phyloP scores from a whole-genome alignment of 2,797 vertebrate species.

The Dipus sagitta region DNA sequence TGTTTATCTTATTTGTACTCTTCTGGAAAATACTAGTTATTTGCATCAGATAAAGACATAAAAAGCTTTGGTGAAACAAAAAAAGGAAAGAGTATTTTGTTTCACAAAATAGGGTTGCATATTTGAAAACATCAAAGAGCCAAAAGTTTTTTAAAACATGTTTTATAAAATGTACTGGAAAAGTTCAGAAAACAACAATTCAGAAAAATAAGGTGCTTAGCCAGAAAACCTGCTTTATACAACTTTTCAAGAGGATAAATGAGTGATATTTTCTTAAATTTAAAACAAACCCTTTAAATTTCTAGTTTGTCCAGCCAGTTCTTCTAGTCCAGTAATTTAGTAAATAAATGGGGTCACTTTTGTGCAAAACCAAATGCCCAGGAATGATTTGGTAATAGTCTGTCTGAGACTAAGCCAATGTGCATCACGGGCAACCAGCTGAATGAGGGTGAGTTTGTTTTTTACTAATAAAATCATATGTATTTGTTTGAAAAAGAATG shows the following conservation, averaged over 20 bases:
- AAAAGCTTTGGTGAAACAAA: not conserved
- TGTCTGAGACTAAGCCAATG: not conserved
- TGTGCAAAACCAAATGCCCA: not conserved
- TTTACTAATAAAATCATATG: not conserved
- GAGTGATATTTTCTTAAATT: not conserved
- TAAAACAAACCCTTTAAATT: not conserved
- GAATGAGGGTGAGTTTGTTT: not conserved
- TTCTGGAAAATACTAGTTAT: not conserved
- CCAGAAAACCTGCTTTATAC: not conserved
- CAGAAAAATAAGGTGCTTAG: not conserved
- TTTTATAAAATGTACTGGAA: not conserved
- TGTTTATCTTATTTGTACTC: not conserved
- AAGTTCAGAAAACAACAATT: not conserved
- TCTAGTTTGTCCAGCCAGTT: not conserved
- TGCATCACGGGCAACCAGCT: not conserved
- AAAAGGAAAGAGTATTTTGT: not conserved
- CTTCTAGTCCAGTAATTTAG: not conserved
- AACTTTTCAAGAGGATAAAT: not conserved
- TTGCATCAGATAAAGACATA: not conserved
- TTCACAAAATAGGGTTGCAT: not conserved
- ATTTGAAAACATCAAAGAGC: not conserved
- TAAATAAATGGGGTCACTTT: not conserved
- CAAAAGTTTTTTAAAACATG: conserved; percentile 7
- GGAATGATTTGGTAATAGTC: not conserved
- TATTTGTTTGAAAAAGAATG: conserved; percentile 7